Evolutionary conservation across 2,113 vertebrate species (phyloP), one percentile per base, ranked within the genome.

Genomic region (Pycnonotus jocosus): DNA sequence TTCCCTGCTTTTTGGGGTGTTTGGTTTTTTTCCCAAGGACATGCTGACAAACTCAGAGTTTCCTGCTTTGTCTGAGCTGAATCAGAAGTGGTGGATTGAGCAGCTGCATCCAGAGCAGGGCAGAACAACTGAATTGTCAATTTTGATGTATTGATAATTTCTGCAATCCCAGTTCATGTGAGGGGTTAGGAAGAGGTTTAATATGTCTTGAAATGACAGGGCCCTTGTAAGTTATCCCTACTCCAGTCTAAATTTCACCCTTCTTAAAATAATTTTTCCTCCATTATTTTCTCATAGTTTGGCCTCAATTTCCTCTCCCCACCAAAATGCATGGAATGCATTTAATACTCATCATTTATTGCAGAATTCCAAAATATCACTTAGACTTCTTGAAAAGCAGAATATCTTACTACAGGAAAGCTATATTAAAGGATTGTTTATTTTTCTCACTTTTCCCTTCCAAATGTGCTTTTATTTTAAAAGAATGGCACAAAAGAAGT

Each of bases 401-500:
- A 33, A 1, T 74, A 12, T 42, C 25, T 51, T 11, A 21, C 11
- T 62, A 27, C 15, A 38, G n/a, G 15, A 62, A 79, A 82, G 5
- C 24, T 66, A 0, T 80, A 54, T 70, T 47, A 48, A 80, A 72
- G 37, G 24, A 23, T 22, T 40, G 18, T 21, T 58, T 51, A 0
- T 73, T 68, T 66, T 76, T 78, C 38, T 74, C 42, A 77, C 31
- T 88, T 68, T 64, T 48, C 33, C 14, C 8, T 54, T 80, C 60
- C 56, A 8, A 15, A 25, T 83, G 27, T 90, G n/a, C 9, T 96
- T 96, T 95, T 94, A 10, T 81, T 96, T 96, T 81, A 27, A 72
- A 97, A 81, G 97, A 84, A 99, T 99, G 99, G 97, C 98, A 0
- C 98, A 99, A 81, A 98, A 98, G 95, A 98, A 98, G 30, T 98